Evolutionary conservation across 1,140 invertebrate genomes (phyloP), one percentile per base, ranked within the genome.

Genomic region (Rhagoletis pomonella): DNA sequence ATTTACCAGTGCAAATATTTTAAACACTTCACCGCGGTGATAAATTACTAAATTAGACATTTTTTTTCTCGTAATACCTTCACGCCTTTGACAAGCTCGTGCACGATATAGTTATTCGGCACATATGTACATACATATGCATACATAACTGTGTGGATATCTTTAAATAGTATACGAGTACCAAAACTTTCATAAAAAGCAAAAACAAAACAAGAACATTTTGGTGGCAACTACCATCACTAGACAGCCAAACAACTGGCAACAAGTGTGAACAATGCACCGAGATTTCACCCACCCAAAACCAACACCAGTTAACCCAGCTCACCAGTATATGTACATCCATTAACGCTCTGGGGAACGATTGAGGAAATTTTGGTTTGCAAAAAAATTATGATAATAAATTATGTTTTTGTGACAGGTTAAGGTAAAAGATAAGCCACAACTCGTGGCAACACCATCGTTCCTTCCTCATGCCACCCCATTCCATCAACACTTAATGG

Each of bases 381-480:
- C n/a, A n/a, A n/a, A 73, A 73, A 73, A 73, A 73, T 73, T 73
- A 73, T 73, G 67, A 73, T 73, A 73, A 73, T 73, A 73, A 73
- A 73, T 73, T 73, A 73, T 73, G 67, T 44, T 12, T 4, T 39
- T 73, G 67, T 73, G 67, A 73, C 67, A 73, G 67, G 67, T 73
- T 44, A 73, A 73, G 39, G 39, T 5, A 73, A 73, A 73, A 73
- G 67, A 73, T 73, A 73, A 73, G 67, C 67, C 67, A 73, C 67
- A 73, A 73, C 42, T 73, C 67, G 67, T 73, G 67, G 39, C 39
- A 73, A n/a, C 67, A 73, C 17, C 42, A 6, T 44, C 19, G 4
- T 19, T 4, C 67, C 67, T n/a, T n/a, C n/a, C n/a, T n/a, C n/a
- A n/a, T n/a, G n/a, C n/a, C n/a, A n/a, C n/a, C 39, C 12, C 67